Evolutionary conservation across 1,140 invertebrate species (phyloP).

Genomic region (Proctacanthus coquilletti): DNA sequence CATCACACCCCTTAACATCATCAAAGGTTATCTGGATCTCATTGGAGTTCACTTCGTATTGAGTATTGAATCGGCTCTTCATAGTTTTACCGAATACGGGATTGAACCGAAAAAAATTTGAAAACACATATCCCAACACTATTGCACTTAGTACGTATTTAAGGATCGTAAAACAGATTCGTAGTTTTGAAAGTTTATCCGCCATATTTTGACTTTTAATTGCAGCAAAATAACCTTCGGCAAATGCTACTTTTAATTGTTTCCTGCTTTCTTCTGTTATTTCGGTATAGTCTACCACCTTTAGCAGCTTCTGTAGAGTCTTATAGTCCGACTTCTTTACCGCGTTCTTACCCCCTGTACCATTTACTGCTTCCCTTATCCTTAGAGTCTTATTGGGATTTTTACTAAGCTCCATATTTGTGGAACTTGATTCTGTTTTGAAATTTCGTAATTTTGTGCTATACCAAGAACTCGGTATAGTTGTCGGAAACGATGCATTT

Average conservation of each 20-base stretch:
- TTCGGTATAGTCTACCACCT: slow-evolving; percentile 16
- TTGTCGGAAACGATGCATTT: too few species aligned
- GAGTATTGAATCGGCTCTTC: slow-evolving; percentile 58
- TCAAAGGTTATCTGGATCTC: slow-evolving; percentile 85
- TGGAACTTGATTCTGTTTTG: too few species aligned
- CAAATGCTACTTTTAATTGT: slow-evolving; percentile 65
- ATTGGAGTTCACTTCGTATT: slow-evolving; percentile 79
- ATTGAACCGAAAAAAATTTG: slow-evolving; percentile 1
- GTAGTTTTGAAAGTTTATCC: too few species aligned
- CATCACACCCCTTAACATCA: slow-evolving; percentile 90
- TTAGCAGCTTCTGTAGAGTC: slow-evolving; percentile 21
- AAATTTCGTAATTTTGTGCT: too few species aligned
- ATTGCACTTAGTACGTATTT: too few species aligned
- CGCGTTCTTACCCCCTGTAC: too few species aligned
- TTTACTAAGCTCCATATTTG: too few species aligned
- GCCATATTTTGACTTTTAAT: slow-evolving; percentile 24
- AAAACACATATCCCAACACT: too few species aligned
- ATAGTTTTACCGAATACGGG: slow-evolving; percentile 37
- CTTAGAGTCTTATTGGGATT: too few species aligned
- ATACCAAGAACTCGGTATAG: too few species aligned
- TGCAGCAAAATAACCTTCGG: slow-evolving; percentile 63
- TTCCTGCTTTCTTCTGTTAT: slow-evolving; percentile 34
- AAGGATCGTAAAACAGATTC: too few species aligned
- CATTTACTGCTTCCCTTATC: too few species aligned
- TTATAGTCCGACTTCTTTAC: slow-evolving; percentile 17